Base-by-base conservation (phyloP, 2,113 vertebrate genomes). In the Piprites chloris region DNA sequence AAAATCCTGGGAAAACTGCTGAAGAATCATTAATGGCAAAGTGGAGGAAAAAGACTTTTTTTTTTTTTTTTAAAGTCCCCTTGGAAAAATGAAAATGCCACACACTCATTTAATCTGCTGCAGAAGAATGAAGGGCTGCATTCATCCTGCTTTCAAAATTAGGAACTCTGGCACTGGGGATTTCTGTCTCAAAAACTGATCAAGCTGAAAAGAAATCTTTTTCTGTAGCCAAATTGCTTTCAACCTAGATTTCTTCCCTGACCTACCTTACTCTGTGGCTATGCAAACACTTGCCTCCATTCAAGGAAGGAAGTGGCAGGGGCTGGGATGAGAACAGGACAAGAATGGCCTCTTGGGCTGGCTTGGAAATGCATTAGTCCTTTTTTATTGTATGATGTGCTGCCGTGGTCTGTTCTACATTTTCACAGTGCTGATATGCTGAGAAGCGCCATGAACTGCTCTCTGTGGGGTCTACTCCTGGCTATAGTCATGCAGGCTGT, bases 11-110 rank as follows among this genome's bases (percentile, higher is more conserved):
- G 62, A 91, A 93, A 93, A 58, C 32, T 87, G 89, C 53, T 69
- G 82, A 77, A 74, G 22, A 53, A 49, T 86, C 42, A 59, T 88
- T 91, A 63, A 88, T 78, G 39, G 20, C 72, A 42, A 71, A 10
- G 12, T 55, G 41, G 44, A 86, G 39, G 23, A 74, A 71, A 91
- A 91, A 77, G 72, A 83, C 0, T 0, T 74, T 18, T 52, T 66
- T 27, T 72, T 85, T 76, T 77, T 65, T 46, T 59, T 63, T 58
- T 42, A 3, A 66, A 91, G 37, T 81, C 72, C 74, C 47, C 9
- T 53, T 86, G 65, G 82, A 95, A 85, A 95, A 94, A 86, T 80
- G 75, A 80, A 91, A 92, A 91, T 72, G 78, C 78, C 71, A 87
- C n/a, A 79, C 0, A 0, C 32, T 80, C 44, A 13, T 90, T 87